Conservation (phyloP, 2,888 invertebrate species). For the Melanostoma mellinum region DNA sequence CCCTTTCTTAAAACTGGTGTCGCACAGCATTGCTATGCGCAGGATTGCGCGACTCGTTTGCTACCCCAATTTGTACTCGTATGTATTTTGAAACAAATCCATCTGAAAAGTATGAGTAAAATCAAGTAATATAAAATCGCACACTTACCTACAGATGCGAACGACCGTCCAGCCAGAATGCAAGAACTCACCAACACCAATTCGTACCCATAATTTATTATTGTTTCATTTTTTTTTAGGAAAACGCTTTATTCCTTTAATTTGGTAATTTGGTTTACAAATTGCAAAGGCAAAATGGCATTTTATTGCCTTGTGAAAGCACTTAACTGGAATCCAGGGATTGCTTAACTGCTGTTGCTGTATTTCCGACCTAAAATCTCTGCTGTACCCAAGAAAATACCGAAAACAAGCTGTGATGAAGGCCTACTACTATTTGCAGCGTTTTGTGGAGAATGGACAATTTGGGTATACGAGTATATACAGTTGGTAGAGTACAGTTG, state of each 20-base stretch:
- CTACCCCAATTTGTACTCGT: no score
- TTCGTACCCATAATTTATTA: slow-evolving; percentile 65
- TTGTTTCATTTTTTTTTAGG: slow-evolving; percentile 47
- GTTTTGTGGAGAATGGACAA: slow-evolving; percentile 60
- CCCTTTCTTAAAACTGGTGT: no score
- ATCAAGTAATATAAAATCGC: slow-evolving; percentile 18
- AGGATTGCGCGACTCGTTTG: no score
- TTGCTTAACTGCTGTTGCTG: slow-evolving; percentile 54
- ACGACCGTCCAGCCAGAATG: slow-evolving; percentile 43
- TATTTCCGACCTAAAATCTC: slow-evolving; percentile 63
- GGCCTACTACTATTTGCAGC: slow-evolving; percentile 59
- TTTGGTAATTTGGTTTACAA: slow-evolving; percentile 71
- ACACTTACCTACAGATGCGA: slow-evolving; percentile 40
- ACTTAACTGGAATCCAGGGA: slow-evolving; percentile 69
- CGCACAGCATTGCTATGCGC: no score
- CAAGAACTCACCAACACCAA: slow-evolving; percentile 43
- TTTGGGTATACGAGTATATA: slow-evolving; percentile 19
- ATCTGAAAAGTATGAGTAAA: slow-evolving; percentile 44
- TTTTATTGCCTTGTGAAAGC: slow-evolving; percentile 72
- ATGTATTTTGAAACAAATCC: slow-evolving; percentile 1
- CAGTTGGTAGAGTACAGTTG: neutral
- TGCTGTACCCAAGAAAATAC: slow-evolving; percentile 39
- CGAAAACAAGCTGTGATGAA: slow-evolving; percentile 38
- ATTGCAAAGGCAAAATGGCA: slow-evolving; percentile 70
- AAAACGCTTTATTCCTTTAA: slow-evolving; percentile 66